Percentiles rank a stretch among this genome's conserved stretches.
These are phyloP conservation scores for Rhagoletis pomonella DNA, from an alignment of 1,140 invertebrate genomes.

Conservation along the genomic window DNA sequence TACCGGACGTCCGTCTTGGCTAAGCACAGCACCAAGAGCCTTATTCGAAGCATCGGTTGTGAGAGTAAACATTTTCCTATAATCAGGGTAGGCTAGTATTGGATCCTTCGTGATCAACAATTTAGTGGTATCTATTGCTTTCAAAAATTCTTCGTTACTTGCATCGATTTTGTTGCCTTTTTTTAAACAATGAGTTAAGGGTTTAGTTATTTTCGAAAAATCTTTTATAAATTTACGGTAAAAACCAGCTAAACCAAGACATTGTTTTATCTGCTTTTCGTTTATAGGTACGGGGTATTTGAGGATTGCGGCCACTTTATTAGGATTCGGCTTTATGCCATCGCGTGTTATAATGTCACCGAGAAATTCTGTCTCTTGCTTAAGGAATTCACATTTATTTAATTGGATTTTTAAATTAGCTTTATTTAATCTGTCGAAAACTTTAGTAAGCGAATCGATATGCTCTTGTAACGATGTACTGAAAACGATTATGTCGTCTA, in stretches of 20 bases:
- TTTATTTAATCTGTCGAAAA: neutral
- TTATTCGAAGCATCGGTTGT: slow-evolving; percentile 7
- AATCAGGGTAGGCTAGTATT: slow-evolving; percentile 38
- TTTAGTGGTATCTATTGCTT: neutral
- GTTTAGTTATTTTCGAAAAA: slow-evolving; percentile 55
- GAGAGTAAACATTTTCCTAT: neutral
- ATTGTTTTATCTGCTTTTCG: slow-evolving; percentile 57
- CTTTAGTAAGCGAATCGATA: neutral
- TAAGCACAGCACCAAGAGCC: slow-evolving; percentile 37
- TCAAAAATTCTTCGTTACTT: neutral
- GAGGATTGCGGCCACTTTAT: slow-evolving; percentile 60
- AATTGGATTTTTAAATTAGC: slow-evolving; percentile 19
- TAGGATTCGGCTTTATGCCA: slow-evolving; percentile 56
- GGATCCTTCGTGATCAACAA: neutral
- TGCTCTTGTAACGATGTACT: slow-evolving; percentile 21
- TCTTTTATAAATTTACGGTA: slow-evolving; percentile 60
- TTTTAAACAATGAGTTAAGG: neutral
- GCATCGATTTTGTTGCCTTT: neutral
- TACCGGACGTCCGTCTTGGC: neutral
- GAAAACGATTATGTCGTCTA: neutral
- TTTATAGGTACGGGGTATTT: slow-evolving; percentile 57
- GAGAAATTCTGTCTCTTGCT: slow-evolving; percentile 55
- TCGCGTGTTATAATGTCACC: slow-evolving; percentile 56
- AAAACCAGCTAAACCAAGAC: slow-evolving; percentile 57
- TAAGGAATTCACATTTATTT: slow-evolving; percentile 39